Base-by-base conservation (phyloP, 2,113 vertebrate species). In the Phrynosoma blainvillii region DNA sequence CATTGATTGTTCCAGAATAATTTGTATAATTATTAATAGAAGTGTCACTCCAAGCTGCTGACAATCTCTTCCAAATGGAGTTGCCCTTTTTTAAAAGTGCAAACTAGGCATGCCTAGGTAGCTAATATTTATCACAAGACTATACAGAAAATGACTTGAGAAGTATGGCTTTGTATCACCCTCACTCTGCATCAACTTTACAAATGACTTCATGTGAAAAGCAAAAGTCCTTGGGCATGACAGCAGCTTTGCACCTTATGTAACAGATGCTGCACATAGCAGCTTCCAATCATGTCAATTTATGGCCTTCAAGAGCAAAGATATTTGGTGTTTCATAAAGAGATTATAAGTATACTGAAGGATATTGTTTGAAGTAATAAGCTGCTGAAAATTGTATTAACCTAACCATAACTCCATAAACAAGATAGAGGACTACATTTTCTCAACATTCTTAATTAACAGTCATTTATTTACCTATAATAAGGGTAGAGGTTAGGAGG, bases 301-400 rank as follows among this genome's bases (percentile, higher is more conserved):
- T 91, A 56, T 74, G 87, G 13, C 65, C 77, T 42, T 20, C 0
- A 87, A 68, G n/a, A 71, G 0, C 78, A 70, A 81, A 73, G 47
- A 85, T 74, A 68, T 52, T 1, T 12, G 10, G 0, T 84, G 0
- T 88, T 92, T 88, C 88, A 88, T 89, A 47, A 93, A 84, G 52
- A 83, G 0, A 54, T 21, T 83, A 85, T 11, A 65, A 5, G 4
- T 82, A 79, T 85, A 47, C 7, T 75, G n/a, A 82, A 90, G 84
- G 84, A 84, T 86, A 87, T 92, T 52, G 0, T 88, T 90, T 84
- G 23, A 86, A 85, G 89, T 81, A 68, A 16, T 71, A 90, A 92
- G 85, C 59, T 82, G 40, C 16, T 83, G 70, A 87, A 92, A 90
- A 90, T 42, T 54, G 0, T 20, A 75, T 70, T 82, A 84, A 78